Base-by-base conservation (phyloP, 2,888 invertebrate species). In the Lasioglossum lativentre region DNA sequence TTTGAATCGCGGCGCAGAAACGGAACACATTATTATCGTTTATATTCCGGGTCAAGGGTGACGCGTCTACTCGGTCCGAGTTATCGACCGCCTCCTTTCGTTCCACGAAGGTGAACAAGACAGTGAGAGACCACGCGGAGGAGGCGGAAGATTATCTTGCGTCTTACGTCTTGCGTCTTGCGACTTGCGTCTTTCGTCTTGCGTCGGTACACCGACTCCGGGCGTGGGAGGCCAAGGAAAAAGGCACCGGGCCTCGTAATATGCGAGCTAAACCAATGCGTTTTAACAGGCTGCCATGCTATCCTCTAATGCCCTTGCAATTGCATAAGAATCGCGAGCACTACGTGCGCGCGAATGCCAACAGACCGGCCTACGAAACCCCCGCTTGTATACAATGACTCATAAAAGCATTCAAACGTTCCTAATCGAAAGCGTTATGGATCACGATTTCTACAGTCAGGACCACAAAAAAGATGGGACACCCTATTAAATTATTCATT, bases 31-130 rank as follows among this genome's bases (percentile, higher is more conserved):
- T 76, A 86, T 89, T 83, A 86, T 78, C 86, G 86, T 80, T 86
- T 80, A 70, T 86, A 82, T 80, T 79, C 66, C 90, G 86, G 90
- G 89, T 90, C 89, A 90, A 90, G 89, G 89, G 90, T 90, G 86
- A 87, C 71, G 75, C 73, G 73, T 80, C 76, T 74, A 75, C 73
- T 71, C 63, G 23, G 6, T 47, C 59, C 16, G 59, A 40, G 68
- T 56, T 52, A 81, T 74, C 75, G 56, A 68, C 59, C 78, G 47
- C 83, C 80, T 76, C 73, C 82, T 73, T 85, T 79, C 75, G 71
- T 76, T 74, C 74, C 52, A 42, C 52, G 85, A 85, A 82, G 86
- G 79, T 70, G 63, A 79, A 85, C 19, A 56, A n/a, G 56, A 56
- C n/a, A 8, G n/a, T 42, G 10, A 42, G 74, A 78, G 75, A 30